These are phyloP conservation scores for Decapterus maruadsi DNA, from an alignment of 2,797 vertebrate species.

Conservation along the genomic window DNA sequence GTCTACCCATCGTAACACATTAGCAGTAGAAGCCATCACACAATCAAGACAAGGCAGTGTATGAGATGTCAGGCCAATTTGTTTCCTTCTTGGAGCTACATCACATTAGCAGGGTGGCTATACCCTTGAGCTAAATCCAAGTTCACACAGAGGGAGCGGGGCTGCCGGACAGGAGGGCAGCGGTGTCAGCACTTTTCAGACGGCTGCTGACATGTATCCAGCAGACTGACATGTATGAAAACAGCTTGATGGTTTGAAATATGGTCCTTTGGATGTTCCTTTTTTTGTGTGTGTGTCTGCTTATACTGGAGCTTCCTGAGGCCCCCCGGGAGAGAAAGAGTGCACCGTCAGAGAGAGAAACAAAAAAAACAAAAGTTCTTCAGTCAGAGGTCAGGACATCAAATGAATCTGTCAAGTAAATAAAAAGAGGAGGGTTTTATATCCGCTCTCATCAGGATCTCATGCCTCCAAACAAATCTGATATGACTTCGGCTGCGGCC, in stretches of 20 bases:
- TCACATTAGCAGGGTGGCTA: constrained; percentile 83
- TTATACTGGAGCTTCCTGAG: constrained; percentile 42
- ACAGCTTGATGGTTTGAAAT: constrained; percentile 68
- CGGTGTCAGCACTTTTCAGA: constrained; percentile 85
- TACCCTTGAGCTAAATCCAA: constrained; percentile 88
- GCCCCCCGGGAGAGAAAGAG: constrained; percentile 26
- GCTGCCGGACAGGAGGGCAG: constrained; percentile 80
- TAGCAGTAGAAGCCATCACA: constrained; percentile 84
- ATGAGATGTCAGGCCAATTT: constrained; percentile 86
- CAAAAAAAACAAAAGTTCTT: constrained; percentile 49
- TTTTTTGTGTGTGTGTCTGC: constrained; percentile 10
- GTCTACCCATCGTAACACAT: constrained; percentile 86
- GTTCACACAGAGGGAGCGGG: constrained; percentile 80
- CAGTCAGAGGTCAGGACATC: constrained; percentile 50
- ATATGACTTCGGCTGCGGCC: constrained; percentile 30
- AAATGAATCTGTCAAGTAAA: constrained; percentile 41
- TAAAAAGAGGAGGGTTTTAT: constrained; percentile 43
- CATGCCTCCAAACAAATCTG: constrained; percentile 35
- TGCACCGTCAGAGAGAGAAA: constrained; percentile 24
- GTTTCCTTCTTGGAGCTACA: constrained; percentile 83
- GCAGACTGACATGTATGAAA: constrained; percentile 77
- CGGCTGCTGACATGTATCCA: constrained; percentile 80
- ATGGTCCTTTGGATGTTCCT: constrained; percentile 63
- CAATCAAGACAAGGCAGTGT: constrained; percentile 85
- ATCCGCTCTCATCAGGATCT: constrained; percentile 51